These are phyloP conservation scores for Ceratina australensis DNA, from an alignment of 1,140 invertebrate genomes.

Conservation along the genomic window DNA sequence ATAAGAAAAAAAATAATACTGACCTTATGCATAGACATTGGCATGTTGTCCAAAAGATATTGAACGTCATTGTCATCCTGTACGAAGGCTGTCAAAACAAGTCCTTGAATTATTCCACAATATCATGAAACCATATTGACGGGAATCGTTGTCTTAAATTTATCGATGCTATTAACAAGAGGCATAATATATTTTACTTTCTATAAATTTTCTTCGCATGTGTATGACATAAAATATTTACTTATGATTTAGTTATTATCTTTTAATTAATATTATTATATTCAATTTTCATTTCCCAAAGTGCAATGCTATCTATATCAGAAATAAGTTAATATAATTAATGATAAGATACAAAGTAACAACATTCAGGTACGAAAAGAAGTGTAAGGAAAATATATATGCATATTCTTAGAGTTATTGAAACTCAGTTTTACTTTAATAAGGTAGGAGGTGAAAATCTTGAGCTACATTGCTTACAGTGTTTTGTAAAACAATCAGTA, in stretches of 20 bases:
- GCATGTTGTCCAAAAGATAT: constrained; percentile 84
- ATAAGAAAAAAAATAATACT: constrained; percentile 42
- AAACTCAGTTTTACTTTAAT: neutral
- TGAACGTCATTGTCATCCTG: constrained; percentile 85
- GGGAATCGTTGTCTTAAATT: neutral
- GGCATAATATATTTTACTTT: neutral
- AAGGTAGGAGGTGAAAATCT: neutral
- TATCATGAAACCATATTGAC: constrained; percentile 12
- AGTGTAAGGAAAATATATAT: neutral
- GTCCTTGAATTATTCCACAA: constrained; percentile 29
- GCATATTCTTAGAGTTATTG: neutral
- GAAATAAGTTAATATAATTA: neutral
- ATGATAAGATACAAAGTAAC: neutral
- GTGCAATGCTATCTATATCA: neutral
- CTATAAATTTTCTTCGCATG: neutral
- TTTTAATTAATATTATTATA: neutral
- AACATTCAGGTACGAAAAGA: neutral
- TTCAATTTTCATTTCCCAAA: neutral
- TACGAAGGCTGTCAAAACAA: constrained; percentile 82
- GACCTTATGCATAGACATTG: constrained; percentile 81
- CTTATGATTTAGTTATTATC: neutral
- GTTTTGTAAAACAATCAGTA: neutral
- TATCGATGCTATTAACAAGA: neutral
- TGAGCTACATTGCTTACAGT: neutral
- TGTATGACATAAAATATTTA: constrained; percentile 12